Base-by-base conservation (phyloP, 2,888 invertebrate species). In the Sympetrum striolatum region DNA sequence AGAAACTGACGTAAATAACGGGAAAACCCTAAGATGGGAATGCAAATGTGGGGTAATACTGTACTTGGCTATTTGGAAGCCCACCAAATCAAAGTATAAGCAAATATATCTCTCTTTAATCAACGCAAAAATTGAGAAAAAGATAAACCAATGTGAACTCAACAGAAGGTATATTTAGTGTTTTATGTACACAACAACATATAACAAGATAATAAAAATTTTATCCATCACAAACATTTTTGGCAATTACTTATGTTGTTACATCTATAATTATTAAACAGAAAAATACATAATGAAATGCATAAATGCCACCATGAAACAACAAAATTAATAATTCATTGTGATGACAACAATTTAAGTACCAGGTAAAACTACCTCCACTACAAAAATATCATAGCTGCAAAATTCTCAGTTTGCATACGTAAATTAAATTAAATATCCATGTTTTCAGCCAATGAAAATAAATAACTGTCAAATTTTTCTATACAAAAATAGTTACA, bases 131-230 rank as follows among this genome's bases (percentile, higher is more conserved):
- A 6, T 22, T 81, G 8, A 64, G 5, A 64, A n/a, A 64, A 64
- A 22, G 31, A 58, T 22, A 82, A 25, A 82, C 4, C 1, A n/a
- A 31, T 60, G 14, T 58, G 82, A 82, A 82, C 82, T 82, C 58
- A 82, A 82, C 82, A 82, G 60, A 37, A 31, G 35, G 58, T 82
- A 82, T 82, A 82, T 82, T 82, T 82, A 25, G 22, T 82, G 58
- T 82, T 82, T 81, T 82, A 82, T 82, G 60, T 82, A 82, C 82
- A 82, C 35, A 82, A 82, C 82, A 82, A 82, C 31, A 58, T 82
- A 58, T 35, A 58, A 82, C 82, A 82, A 82, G 53, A 82, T 58
- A 82, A 58, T 82, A 82, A n/a, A n/a, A 64, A 35, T 58, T 82
- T 82, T 60, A 58, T 58, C 58, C 82, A 82, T 82, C 82, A 82